Conservation (phyloP, 2,797 vertebrate species). For the Ispidina lecontei region DNA sequence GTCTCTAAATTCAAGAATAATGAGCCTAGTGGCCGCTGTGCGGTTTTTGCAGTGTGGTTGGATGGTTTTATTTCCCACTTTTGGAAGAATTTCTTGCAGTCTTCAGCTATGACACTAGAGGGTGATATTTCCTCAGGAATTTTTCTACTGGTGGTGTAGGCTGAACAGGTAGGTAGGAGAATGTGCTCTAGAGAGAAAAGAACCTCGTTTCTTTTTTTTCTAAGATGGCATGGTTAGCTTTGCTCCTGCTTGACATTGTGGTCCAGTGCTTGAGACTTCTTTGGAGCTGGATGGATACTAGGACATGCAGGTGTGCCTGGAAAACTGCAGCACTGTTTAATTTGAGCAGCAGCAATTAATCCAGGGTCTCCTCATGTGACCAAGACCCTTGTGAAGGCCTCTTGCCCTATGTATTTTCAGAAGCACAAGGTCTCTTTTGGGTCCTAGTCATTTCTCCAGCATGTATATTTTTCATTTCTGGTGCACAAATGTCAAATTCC, state of each 20-base stretch:
- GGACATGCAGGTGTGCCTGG: neutral
- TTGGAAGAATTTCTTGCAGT: neutral
- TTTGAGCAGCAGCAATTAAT: neutral
- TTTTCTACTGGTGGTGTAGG: rapidly evolving
- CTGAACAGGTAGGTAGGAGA: rapidly evolving
- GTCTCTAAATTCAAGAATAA: neutral
- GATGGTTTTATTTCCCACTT: neutral
- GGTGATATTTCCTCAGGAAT: conserved; percentile 54
- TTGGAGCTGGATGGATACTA: neutral
- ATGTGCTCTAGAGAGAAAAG: rapidly evolving
- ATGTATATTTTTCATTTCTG: rapidly evolving
- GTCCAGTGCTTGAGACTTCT: neutral
- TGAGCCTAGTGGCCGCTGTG: rapidly evolving
- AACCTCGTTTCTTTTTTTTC: rapidly evolving
- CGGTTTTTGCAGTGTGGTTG: too few species aligned
- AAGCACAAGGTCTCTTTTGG: neutral
- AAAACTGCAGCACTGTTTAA: neutral
- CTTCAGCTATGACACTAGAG: conserved; percentile 39
- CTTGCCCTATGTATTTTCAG: neutral
- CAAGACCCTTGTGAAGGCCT: neutral
- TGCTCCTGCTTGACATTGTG: neutral
- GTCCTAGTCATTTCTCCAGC: neutral
- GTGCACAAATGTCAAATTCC: neutral
- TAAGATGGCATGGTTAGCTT: neutral
- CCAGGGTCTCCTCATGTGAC: neutral